Percentiles rank a stretch among this genome's conserved stretches.
Conservation (phyloP, 2,797 vertebrate species). For the Hoplostethus mediterraneus region DNA sequence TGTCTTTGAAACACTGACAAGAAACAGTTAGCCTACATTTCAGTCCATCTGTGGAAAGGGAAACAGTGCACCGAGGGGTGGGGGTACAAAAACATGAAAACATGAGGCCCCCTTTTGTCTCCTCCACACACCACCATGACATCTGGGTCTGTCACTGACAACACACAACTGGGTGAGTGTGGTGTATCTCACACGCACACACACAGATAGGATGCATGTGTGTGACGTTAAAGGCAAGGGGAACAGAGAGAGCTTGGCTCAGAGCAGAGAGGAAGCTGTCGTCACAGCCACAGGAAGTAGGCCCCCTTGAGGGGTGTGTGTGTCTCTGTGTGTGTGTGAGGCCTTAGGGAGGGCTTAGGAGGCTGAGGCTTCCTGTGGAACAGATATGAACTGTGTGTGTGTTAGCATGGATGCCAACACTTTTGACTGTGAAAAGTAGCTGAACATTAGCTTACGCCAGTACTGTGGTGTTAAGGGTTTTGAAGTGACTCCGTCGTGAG, state of each 20-base stretch:
- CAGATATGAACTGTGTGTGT: constrained; percentile 28
- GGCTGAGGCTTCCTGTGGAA: constrained; percentile 76
- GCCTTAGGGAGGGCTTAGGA: constrained; percentile 34
- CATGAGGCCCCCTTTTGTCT: constrained; percentile 40
- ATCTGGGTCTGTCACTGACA: constrained; percentile 58
- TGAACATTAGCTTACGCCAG: constrained; percentile 10
- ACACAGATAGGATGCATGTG: constrained; percentile 30
- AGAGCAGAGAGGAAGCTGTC: constrained; percentile 66
- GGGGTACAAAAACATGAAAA: constrained; percentile 19
- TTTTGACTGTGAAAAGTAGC: background rate
- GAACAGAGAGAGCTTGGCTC: constrained; percentile 34
- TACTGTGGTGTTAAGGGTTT: background rate
- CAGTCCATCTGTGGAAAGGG: constrained; percentile 27
- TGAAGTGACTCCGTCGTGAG: too few relatives aligned
- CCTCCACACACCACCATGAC: constrained; percentile 31
- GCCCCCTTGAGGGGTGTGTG: constrained; percentile 62
- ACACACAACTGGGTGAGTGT: constrained; percentile 47
- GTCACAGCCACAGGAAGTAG: constrained; percentile 76
- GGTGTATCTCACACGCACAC: constrained; percentile 23
- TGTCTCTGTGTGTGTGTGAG: constrained; percentile 16
- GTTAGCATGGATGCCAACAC: background rate
- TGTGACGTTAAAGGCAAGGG: constrained; percentile 57
- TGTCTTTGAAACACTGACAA: background rate
- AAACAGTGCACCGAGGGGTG: background rate
- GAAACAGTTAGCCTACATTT: constrained; percentile 41